These are phyloP conservation scores for Diplodus sargus DNA, from an alignment of 2,797 vertebrate genomes.

Conservation along the genomic window DNA sequence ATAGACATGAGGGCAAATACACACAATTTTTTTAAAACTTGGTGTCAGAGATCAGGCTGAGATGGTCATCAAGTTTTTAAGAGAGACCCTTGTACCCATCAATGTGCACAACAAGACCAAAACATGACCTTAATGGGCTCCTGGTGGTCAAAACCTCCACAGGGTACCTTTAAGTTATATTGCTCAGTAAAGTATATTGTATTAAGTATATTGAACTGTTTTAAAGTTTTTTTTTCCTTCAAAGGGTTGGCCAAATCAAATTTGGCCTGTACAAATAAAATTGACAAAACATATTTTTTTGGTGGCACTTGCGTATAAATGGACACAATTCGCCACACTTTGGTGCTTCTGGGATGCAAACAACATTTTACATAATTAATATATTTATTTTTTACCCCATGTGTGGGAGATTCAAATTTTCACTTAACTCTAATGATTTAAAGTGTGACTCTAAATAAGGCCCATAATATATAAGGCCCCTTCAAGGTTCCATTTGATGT, in stretches of 20 bases:
- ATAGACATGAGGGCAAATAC: too few relatives aligned
- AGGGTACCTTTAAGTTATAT: neutral
- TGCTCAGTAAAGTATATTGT: neutral
- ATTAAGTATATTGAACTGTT: neutral
- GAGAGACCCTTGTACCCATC: too few relatives aligned
- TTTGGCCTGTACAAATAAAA: neutral
- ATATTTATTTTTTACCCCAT: constrained; percentile 16
- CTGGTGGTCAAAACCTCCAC: too few relatives aligned
- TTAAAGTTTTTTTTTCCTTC: neutral
- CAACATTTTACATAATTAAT: constrained; percentile 6
- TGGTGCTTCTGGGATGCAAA: neutral
- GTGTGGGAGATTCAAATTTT: constrained; percentile 47
- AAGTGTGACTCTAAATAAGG: constrained; percentile 56
- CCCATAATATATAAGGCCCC: constrained; percentile 39
- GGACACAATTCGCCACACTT: constrained; percentile 6
- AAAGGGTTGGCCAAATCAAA: neutral
- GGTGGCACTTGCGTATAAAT: neutral
- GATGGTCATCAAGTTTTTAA: too few relatives aligned
- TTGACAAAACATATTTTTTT: neutral
- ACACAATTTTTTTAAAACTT: too few relatives aligned
- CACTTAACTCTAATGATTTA: constrained; percentile 57
- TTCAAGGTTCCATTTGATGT: constrained; percentile 80
- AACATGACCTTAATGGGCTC: too few relatives aligned
- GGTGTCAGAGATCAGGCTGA: too few relatives aligned
- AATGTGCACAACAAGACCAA: too few relatives aligned